Base-by-base conservation (phyloP, 2,888 invertebrate species). In the Spodoptera picta region DNA sequence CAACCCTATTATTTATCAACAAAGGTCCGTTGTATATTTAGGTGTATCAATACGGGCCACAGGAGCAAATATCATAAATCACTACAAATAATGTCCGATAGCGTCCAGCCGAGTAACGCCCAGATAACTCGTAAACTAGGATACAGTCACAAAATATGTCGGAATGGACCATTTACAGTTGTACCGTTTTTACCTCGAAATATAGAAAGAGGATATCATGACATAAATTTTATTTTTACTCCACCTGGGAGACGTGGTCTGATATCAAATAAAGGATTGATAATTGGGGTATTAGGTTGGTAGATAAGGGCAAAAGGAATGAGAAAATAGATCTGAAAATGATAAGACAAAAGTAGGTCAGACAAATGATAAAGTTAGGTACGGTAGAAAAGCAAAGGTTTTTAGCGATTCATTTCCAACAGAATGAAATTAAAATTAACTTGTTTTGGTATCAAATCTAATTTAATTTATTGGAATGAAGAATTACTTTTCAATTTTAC, bases 51-150 rank as follows among this genome's bases (percentile, higher is more conserved):
- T 69, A 69, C 48, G 59, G 66, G 66, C 61, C 70, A 65, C 69
- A 75, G 61, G 54, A 71, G 66, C 55, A 67, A 68, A 74, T 73
- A 79, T 77, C 77, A 83, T 85, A 88, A 83, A 86, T 87, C 87
- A 85, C 58, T 65, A 68, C 65, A 79, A 83, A 80, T 83, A 84
- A 83, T 80, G 78, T 70, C 71, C 73, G 75, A 84, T 84, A 84
- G 74, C 68, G 76, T 69, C 68, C 79, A 75, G 81, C 79, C 73
- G 72, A 36, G 9, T 36, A 71, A 76, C 73, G 68, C 73, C 69
- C 71, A 79, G 77, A 82, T 80, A 80, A 71, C 78, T 81, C 81
- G 79, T 86, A 83, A 86, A 84, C 72, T 73, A 61, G 69, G 60
- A 76, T 78, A 75, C 69, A 58, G 50, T 59, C 69, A 54, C 65